phyloP scores from a whole-genome alignment of 2,888 invertebrate genomes.

The Drosophila phalerata region DNA sequence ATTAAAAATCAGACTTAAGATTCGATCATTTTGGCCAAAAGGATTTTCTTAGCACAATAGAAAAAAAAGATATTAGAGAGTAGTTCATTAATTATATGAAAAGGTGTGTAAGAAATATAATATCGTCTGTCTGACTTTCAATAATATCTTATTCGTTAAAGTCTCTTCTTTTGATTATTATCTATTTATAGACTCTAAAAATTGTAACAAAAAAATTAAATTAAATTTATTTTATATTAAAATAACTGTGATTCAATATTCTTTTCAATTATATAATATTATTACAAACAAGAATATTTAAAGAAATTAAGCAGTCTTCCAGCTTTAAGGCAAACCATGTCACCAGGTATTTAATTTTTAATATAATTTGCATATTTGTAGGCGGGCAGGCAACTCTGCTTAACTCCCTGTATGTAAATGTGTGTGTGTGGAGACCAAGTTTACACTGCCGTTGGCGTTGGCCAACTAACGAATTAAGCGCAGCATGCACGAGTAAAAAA shows the following conservation, averaged over 20 bases:
- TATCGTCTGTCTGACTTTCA: neutral
- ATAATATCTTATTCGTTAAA: neutral
- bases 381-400: conserved; percentile 59
- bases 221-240: no score
- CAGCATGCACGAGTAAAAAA: conserved; percentile 28
- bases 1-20: no score
- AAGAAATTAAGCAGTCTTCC: conserved; percentile 25
- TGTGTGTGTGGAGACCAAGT: conserved; percentile 42
- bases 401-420: conserved; percentile 14
- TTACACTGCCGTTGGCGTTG: conserved; percentile 60
- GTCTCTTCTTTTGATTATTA: neutral
- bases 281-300: conserved; percentile 8
- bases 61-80: no score
- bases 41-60: no score
- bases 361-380: conserved; percentile 59
- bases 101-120: no score
- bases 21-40: no score
- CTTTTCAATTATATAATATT: neutral
- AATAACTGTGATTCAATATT: neutral
- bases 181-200: neutral
- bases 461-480: conserved; percentile 62
- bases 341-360: conserved; percentile 64
- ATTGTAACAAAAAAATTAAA: neutral
- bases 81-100: no score
- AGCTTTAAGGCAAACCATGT: conserved; percentile 53